These are phyloP conservation scores for Metacarcinus magister DNA, from an alignment of 2,888 invertebrate species.

Conservation along the genomic window DNA sequence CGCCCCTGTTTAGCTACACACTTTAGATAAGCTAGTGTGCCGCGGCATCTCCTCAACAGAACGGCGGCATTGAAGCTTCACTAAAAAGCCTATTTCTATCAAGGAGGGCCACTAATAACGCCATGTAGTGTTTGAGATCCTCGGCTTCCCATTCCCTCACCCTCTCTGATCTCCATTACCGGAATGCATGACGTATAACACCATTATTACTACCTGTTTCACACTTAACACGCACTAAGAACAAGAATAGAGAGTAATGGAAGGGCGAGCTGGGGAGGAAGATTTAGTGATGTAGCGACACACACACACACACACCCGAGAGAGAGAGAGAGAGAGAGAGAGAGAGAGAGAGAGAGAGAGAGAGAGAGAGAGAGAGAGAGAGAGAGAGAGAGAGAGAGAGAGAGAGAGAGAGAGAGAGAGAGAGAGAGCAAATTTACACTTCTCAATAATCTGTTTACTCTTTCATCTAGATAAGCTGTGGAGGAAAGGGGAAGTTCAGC, in stretches of 20 bases:
- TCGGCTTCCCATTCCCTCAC: neutral
- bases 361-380: too few species aligned
- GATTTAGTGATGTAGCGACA: neutral
- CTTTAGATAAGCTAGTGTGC: too few species aligned
- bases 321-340: too few species aligned
- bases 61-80: too few species aligned
- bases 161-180: neutral
- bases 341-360: too few species aligned
- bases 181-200: neutral
- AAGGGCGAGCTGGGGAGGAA: neutral
- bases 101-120: too few species aligned
- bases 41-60: too few species aligned
- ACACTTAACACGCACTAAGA: neutral
- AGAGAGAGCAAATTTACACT: neutral
- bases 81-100: too few species aligned
- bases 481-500: neutral
- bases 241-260: neutral
- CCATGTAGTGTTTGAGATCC: neutral
- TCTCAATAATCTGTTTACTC: neutral
- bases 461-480: neutral
- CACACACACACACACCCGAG: neutral
- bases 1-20: too few species aligned
- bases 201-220: neutral
- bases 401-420: neutral
- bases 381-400: constrained; percentile 6